Evolutionary conservation across 2,797 vertebrate genomes (phyloP), one percentile per base, ranked within the genome.

Genomic region (Anguilla obscura): DNA sequence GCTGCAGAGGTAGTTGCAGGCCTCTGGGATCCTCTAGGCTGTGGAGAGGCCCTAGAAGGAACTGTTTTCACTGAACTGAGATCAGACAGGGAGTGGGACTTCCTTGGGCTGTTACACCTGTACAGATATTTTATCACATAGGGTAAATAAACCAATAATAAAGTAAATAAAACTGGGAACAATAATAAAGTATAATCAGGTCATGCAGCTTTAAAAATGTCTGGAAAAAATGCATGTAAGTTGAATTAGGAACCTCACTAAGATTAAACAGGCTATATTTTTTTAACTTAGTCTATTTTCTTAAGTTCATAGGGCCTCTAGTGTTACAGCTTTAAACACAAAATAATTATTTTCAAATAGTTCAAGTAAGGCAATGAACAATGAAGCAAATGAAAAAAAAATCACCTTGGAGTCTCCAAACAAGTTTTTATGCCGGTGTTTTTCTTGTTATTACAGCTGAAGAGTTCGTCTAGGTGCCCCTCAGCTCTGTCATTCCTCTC

Each of bases 11-110:
- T 87, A 0, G 91, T 93, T 90, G 94, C 92, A 24, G 91, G 90
- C 90, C 87, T 95, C 87, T 92, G 90, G 52, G 69, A 89, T 79
- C 80, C 93, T 91, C 87, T 93, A 86, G 88, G 92, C 86, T 85
- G 90, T 86, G 21, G 83, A 85, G 87, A 91, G 54, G 86, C 91
- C 92, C 86, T 91, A 85, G 60, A 85, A 58, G 52, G 83, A 79
- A 12, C 85, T 45, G 90, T 71, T 87, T 91, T 91, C 89, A 93
- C 89, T 27, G 84, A 94, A 40, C 91, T 93, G 86, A 96, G 91
- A 89, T 92, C 94, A 89, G 91, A 93, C 91, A 95, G 87, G 89
- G 95, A 96, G 87, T 90, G 94, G 87, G 95, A 96, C 87, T 91
- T 95, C 86, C 94, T 96, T 85, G 92, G 92, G 91, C 91, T 93